Base-by-base conservation (phyloP, 2,113 vertebrate genomes). In the Aphyosemion australe region DNA sequence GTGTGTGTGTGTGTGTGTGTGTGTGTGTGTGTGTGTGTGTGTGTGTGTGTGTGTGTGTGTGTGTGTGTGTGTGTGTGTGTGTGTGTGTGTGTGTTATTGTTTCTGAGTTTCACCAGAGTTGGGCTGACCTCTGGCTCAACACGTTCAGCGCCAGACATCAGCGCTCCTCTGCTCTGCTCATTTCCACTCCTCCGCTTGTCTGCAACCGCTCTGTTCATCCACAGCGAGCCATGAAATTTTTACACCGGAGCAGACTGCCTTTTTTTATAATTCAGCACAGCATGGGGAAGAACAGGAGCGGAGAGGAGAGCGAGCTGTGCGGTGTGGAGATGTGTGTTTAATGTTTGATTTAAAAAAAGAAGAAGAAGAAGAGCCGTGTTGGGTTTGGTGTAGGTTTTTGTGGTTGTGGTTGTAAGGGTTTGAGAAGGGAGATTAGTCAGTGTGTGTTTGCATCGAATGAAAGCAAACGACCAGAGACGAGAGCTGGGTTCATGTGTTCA, bases 111-210 rank as follows among this genome's bases (percentile, higher is more conserved):
- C 39, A 51, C 62, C 47, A 32, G 79, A 79, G 82, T 76, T 75
- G 21, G 52, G 77, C 58, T 84, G 88, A 89, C 87, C 86, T 88
- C 79, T 78, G 82, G 71, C 80, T 81, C 69, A 11, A 81, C 88
- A 88, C 78, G 80, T 85, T 89, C 84, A 52, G 75, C 68, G 51
- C 78, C 76, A 85, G 88, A 87, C 86, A 86, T 76, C 72, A 46
- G 13, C 43, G 72, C 76, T 81, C 68, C 78, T 72, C 79, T 78
- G 65, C 78, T 84, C 74, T 78, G 66, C 80, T 86, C 83, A 79
- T 88, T 88, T 88, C 83, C 87, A 83, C 82, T 85, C 86, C 80
- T 89, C 77, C 74, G 61, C 83, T 79, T 14, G 83, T 84, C 80
- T 84, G 83, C 84, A 74, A 51, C 68, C 5, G 66, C 78, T 84